Percentiles rank a stretch among this genome's conserved stretches.
Evolutionary conservation across 2,797 vertebrate species (phyloP).

Genomic region (Phalanger gymnotis): DNA sequence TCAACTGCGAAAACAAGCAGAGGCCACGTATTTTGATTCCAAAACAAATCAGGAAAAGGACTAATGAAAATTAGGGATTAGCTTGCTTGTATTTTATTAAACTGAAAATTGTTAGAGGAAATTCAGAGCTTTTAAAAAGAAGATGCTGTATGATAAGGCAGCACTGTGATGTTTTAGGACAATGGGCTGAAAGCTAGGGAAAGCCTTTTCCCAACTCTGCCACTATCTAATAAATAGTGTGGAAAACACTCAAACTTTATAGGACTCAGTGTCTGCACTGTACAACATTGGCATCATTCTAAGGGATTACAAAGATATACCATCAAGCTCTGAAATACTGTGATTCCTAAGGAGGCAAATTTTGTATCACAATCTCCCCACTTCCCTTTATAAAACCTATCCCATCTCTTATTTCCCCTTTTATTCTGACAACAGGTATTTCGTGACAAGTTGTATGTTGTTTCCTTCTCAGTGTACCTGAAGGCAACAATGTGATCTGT

Average conservation of each 20-base stretch:
- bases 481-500: neutral
- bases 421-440: neutral
- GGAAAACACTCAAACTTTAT: neutral
- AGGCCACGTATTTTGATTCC: neutral
- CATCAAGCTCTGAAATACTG: neutral
- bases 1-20: neutral
- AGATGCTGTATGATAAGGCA: neutral
- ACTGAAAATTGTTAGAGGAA: neutral
- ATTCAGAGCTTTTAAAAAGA: neutral
- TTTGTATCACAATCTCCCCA: neutral
- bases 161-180: neutral
- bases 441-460: neutral
- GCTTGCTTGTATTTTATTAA: neutral
- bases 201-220: neutral
- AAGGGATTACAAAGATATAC: neutral
- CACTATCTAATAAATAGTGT: neutral
- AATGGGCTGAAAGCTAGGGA: neutral
- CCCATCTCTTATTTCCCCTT: neutral
- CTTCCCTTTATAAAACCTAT: neutral
- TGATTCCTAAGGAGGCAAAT: neutral
- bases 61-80: neutral
- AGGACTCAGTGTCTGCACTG: neutral
- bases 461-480: neutral
- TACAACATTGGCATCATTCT: neutral
- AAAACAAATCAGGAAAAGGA: neutral